Base-by-base conservation (phyloP, 2,113 vertebrate species). In the Hemibagrus wyckioides region DNA sequence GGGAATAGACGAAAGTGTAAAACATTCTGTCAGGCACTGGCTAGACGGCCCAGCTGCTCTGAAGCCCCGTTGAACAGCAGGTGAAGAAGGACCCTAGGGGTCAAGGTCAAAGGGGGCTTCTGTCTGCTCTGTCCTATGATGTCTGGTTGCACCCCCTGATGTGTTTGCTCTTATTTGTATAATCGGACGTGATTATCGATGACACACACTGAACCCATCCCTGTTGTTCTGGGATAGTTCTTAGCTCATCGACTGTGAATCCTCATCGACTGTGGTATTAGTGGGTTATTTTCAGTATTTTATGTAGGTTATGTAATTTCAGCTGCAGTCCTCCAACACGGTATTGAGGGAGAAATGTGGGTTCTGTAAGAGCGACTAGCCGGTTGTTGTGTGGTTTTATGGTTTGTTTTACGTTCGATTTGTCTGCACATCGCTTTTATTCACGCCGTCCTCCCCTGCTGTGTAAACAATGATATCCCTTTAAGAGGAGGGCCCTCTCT, bases 31-130 rank as follows among this genome's bases (percentile, higher is more conserved):
- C 92, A 91, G 94, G 92, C 91, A 30, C 81, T 17, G 94, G 92
- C 94, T 92, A 96, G 95, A 96, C 95, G 69, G 90, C 91, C 92
- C 96, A 96, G 96, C 96, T 96, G 96, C 93, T 93, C 93, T 39
- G 83, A 92, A 93, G 90, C 94, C 90, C 83, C 92, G 95, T 94
- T 95, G 91, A 94, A 90, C 92, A 92, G 93, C 92, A 92, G 95
- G 94, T 94, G 95, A 94, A 92, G 91, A 91, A 83, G 90, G 91
- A 94, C 87, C 93, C 89, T 88, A 90, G 89, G 92, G 95, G 95
- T 96, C 96, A 96, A 96, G 96, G 96, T 95, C 95, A 96, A 92
- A 92, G 94, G 90, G 88, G 91, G 89, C 44, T 80, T 85, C 89
- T 86, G 82, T 89, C 90, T 86, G 91, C 88, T 86, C 89, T 91